phyloP scores from a whole-genome alignment of 2,888 invertebrate genomes.

The Lasius platythorax region DNA sequence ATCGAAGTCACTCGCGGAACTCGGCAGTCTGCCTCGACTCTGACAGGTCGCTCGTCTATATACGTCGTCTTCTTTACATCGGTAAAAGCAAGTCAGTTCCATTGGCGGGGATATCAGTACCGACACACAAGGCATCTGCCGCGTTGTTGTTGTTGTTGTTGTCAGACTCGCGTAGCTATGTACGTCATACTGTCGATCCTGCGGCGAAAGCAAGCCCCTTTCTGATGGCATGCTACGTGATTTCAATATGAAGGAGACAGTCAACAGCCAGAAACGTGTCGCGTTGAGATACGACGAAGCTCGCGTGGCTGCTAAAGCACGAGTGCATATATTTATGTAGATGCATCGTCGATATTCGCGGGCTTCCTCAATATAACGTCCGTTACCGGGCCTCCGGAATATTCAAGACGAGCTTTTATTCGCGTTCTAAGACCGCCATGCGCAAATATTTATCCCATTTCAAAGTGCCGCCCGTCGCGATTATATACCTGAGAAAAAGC shows the following conservation, averaged over 20 bases:
- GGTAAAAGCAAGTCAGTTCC: constrained; percentile 68
- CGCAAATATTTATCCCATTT: constrained; percentile 43
- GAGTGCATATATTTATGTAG: not conserved
- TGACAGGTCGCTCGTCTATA: constrained; percentile 30
- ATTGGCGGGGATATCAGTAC: constrained; percentile 69
- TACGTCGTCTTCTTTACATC: constrained; percentile 64
- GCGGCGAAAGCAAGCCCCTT: constrained; percentile 65
- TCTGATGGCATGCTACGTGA: constrained; percentile 75
- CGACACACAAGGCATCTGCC: constrained; percentile 26
- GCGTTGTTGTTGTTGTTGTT: constrained; percentile 34
- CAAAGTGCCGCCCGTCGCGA: not conserved
- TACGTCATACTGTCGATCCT: constrained; percentile 45
- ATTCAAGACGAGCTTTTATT: constrained; percentile 35
- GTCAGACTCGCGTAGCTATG: constrained; percentile 34
- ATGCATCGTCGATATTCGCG: constrained; percentile 29
- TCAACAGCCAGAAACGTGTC: constrained; percentile 54
- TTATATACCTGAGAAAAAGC: not conserved
- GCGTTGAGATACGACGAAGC: constrained; percentile 40
- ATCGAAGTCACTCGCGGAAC: constrained; percentile 44
- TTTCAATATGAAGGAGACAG: constrained; percentile 76
- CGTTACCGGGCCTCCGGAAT: constrained; percentile 39
- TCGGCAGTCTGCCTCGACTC: constrained; percentile 30
- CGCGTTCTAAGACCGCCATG: constrained; percentile 1
- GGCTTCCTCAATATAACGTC: constrained; percentile 12
- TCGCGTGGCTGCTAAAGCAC: constrained; percentile 16